Conservation (phyloP, 2,113 vertebrate species). For the Telmatochromis sp. region DNA sequence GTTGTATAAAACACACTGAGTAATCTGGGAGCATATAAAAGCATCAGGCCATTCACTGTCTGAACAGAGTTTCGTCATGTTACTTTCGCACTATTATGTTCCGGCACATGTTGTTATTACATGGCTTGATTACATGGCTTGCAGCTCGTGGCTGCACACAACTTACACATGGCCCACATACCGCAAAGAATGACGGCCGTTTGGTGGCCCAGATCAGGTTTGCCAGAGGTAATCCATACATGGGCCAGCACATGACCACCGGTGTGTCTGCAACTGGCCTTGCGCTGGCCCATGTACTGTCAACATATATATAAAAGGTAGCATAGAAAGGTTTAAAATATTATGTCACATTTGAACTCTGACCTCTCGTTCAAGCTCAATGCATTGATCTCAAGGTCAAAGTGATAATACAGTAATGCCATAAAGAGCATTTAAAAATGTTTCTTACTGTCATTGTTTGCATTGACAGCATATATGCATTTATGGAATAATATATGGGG, state of each 20-base stretch:
- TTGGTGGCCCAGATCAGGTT: neutral
- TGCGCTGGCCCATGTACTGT: neutral
- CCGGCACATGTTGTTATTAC: neutral
- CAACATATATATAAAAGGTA: neutral
- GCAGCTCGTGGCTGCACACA: neutral
- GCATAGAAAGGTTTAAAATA: neutral
- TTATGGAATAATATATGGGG: neutral
- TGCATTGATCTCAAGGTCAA: neutral
- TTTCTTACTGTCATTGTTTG: neutral
- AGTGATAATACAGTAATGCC: neutral
- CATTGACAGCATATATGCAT: neutral
- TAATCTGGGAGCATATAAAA: neutral
- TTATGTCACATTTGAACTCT: neutral
- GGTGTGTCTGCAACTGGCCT: neutral
- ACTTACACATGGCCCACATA: neutral
- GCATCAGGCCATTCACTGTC: neutral
- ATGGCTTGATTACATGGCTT: neutral
- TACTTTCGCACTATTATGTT: neutral
- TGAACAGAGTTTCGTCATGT: accelerated
- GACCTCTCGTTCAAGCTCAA: neutral
- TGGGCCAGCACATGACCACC: neutral
- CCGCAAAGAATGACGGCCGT: neutral
- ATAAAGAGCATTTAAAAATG: neutral
- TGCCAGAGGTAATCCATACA: neutral
- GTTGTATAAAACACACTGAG: neutral